Conservation (phyloP, 1,140 invertebrate species). For the Helicorthomorpha holstii region DNA sequence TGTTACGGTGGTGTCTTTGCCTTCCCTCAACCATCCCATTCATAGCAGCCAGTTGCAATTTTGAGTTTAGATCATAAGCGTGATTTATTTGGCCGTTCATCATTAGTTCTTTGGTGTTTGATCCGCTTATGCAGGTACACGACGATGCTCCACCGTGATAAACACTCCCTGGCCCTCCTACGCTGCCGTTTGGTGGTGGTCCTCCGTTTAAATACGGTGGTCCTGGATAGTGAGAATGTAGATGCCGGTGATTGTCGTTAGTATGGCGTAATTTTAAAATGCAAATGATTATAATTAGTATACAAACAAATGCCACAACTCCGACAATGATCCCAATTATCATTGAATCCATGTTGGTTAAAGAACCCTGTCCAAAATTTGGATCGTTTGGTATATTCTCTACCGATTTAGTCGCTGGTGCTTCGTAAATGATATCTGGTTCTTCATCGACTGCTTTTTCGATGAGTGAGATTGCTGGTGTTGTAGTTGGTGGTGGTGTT, state of each 20-base stretch:
- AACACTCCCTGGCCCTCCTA: neutral
- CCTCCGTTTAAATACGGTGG: constrained; percentile 10
- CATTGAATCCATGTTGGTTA: constrained; percentile 70
- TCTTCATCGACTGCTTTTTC: constrained; percentile 45
- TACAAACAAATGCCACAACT: constrained; percentile 72
- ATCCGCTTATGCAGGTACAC: constrained; percentile 1
- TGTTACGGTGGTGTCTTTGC: constrained; percentile 17
- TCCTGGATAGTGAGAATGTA: too few relatives aligned
- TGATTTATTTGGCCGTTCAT: neutral
- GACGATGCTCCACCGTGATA: neutral
- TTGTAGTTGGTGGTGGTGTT: constrained; percentile 17
- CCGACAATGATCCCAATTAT: constrained; percentile 83
- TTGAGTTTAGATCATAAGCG: constrained; percentile 5
- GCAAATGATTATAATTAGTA: constrained; percentile 72
- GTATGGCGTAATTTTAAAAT: constrained; percentile 55
- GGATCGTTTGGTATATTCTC: constrained; percentile 18
- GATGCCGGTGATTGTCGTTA: too few relatives aligned
- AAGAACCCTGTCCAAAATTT: constrained; percentile 16
- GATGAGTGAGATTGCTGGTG: constrained; percentile 21
- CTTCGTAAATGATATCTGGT: constrained; percentile 36
- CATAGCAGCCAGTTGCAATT: constrained; percentile 2
- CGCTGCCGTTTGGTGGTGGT: neutral
- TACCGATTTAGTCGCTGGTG: constrained; percentile 14
- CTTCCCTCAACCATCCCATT: constrained; percentile 11
- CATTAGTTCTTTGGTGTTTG: neutral